Evolutionary conservation across 2,113 vertebrate species (phyloP).

Genomic region (Falcunculus frontatus): DNA sequence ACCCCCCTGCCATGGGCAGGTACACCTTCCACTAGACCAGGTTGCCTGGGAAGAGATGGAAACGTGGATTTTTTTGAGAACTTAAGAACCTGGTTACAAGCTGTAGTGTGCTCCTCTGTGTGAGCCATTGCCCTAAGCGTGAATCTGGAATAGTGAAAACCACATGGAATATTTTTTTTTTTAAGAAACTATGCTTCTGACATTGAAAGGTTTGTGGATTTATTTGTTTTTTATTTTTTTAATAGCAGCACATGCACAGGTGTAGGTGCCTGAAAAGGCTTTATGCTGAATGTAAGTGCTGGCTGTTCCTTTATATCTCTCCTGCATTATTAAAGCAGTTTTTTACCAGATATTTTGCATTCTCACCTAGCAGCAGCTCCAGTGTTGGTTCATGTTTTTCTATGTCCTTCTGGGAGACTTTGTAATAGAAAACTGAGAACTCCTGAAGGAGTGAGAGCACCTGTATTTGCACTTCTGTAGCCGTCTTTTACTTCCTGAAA

Average conservation of each 20-base stretch:
- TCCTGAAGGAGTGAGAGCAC: background rate
- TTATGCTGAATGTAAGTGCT: background rate
- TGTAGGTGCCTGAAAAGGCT: background rate
- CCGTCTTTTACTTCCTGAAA: background rate
- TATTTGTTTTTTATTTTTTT: background rate
- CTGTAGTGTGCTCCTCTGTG: background rate
- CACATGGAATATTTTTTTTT: background rate
- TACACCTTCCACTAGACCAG: background rate
- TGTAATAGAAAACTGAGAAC: background rate
- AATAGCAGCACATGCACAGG: background rate
- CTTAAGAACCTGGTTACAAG: background rate
- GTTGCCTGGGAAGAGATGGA: background rate
- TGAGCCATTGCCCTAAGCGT: background rate
- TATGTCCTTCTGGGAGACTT: background rate
- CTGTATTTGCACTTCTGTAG: background rate
- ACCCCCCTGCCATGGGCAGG: background rate
- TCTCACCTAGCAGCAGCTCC: background rate
- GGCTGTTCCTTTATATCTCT: background rate
- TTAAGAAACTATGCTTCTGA: background rate
- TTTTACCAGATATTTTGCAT: background rate
- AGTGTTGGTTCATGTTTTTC: background rate
- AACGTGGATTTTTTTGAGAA: background rate
- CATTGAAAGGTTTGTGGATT: background rate
- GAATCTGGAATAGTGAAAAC: background rate
- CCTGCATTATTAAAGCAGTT: rapidly evolving